These are phyloP conservation scores for Alauda arvensis DNA, from an alignment of 2,797 vertebrate species.

Conservation along the genomic window DNA sequence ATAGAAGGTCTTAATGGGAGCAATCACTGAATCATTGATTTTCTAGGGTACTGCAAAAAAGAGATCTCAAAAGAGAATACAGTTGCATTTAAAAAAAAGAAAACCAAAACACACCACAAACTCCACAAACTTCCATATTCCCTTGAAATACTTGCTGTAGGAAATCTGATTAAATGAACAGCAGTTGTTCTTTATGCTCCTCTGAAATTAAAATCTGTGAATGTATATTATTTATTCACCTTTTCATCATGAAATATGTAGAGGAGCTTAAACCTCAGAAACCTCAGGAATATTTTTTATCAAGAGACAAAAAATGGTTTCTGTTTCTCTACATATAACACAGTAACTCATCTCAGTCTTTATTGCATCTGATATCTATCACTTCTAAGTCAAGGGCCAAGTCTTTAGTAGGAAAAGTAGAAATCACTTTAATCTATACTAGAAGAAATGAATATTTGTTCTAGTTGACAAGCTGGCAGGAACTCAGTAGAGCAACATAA, in stretches of 20 bases:
- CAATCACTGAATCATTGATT: neutral
- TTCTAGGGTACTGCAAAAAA: neutral
- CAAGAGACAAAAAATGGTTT: neutral
- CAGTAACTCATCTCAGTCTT: neutral
- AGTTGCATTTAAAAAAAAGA: neutral
- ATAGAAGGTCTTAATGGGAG: neutral
- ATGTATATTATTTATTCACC: neutral
- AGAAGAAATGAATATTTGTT: conserved; percentile 30
- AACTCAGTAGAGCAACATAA: neutral
- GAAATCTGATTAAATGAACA: neutral
- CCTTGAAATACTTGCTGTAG: neutral
- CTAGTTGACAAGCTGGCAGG: neutral
- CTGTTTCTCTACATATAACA: neutral
- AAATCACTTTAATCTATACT: conserved; percentile 1
- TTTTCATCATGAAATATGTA: neutral
- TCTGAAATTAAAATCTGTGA: neutral
- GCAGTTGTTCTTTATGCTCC: neutral
- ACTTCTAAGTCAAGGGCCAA: conserved; percentile 1
- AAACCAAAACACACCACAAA: neutral
- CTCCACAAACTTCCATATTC: neutral
- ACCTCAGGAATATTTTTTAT: neutral
- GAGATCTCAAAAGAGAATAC: neutral
- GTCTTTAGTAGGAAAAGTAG: neutral
- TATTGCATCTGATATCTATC: conserved; percentile 9
- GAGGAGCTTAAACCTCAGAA: neutral